These are phyloP conservation scores for Smutsia temminckii DNA, from an alignment of 2,797 vertebrate genomes.

Conservation along the genomic window DNA sequence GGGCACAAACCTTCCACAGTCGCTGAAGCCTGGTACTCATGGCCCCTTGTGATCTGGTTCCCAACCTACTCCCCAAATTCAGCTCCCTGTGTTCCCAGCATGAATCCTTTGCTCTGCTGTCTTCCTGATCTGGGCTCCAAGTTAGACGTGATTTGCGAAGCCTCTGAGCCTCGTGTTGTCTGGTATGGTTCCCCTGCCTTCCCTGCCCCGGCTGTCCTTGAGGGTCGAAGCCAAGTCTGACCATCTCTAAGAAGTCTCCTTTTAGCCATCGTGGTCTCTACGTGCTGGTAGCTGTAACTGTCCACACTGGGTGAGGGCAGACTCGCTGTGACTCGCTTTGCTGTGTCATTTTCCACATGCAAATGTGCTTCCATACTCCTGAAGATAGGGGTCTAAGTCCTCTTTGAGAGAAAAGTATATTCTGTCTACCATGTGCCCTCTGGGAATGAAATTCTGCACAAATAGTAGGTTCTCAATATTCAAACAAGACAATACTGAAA, in stretches of 20 bases:
- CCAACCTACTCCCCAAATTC: not conserved
- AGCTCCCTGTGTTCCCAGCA: accelerated
- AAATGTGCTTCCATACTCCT: not conserved
- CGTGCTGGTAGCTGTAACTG: accelerated
- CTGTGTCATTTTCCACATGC: not conserved
- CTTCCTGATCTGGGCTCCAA: not conserved
- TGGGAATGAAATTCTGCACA: not conserved
- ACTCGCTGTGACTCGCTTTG: too few relatives aligned
- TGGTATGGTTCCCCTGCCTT: accelerated
- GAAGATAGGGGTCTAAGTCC: not conserved
- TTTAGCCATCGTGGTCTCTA: not conserved
- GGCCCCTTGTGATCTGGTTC: not conserved
- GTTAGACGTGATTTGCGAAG: not conserved
- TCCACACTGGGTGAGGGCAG: not conserved
- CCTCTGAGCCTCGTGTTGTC: accelerated
- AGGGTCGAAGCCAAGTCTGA: not conserved
- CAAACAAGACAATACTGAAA: not conserved
- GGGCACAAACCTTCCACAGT: not conserved
- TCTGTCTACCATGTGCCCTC: not conserved
- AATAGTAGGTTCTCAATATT: not conserved
- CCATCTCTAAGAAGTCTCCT: not conserved
- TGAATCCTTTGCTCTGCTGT: accelerated
- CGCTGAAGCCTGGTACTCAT: not conserved
- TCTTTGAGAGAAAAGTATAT: not conserved
- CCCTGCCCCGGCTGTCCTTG: not conserved